Percentiles rank a stretch among this genome's conserved stretches.
Evolutionary conservation across 2,888 invertebrate genomes (phyloP).

Genomic region (Macrosoma leucophasiata): DNA sequence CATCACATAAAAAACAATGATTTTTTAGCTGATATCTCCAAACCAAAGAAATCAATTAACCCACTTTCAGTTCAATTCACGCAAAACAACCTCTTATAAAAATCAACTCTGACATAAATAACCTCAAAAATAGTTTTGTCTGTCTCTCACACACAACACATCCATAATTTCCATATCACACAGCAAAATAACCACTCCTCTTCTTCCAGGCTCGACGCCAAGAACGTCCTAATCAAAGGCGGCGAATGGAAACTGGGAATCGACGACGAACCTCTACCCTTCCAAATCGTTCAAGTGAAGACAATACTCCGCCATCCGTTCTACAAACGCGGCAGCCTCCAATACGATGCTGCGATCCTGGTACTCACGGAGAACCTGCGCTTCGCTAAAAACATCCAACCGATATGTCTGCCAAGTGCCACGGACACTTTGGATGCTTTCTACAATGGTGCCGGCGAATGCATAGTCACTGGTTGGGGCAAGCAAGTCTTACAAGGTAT

Average conservation of each 20-base stretch:
- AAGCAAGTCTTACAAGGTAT: conserved; percentile 85
- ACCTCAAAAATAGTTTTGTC: too few species aligned
- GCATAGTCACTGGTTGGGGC: conserved; percentile 90
- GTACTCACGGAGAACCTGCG: conserved; percentile 78
- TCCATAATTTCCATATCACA: too few species aligned
- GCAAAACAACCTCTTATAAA: too few species aligned
- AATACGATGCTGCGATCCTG: conserved; percentile 83
- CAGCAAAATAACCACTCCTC: too few species aligned
- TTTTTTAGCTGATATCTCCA: too few species aligned
- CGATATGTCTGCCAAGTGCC: conserved; percentile 79
- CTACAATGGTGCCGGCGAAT: conserved; percentile 76
- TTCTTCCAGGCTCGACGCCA: conserved; percentile 72
- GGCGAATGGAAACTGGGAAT: conserved; percentile 91
- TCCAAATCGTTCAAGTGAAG: conserved; percentile 84
- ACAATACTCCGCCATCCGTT: conserved; percentile 82
- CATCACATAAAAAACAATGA: too few species aligned
- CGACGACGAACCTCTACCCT: conserved; percentile 86
- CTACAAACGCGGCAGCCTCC: conserved; percentile 76
- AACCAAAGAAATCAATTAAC: too few species aligned
- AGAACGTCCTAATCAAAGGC: conserved; percentile 83
- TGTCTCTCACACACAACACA: too few species aligned
- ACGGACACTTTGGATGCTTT: conserved; percentile 71
- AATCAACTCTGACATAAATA: too few species aligned
- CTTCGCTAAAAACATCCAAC: conserved; percentile 82
- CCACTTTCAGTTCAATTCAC: too few species aligned